phyloP scores from a whole-genome alignment of 2,888 invertebrate species.

The Scaptomyza flava region DNA sequence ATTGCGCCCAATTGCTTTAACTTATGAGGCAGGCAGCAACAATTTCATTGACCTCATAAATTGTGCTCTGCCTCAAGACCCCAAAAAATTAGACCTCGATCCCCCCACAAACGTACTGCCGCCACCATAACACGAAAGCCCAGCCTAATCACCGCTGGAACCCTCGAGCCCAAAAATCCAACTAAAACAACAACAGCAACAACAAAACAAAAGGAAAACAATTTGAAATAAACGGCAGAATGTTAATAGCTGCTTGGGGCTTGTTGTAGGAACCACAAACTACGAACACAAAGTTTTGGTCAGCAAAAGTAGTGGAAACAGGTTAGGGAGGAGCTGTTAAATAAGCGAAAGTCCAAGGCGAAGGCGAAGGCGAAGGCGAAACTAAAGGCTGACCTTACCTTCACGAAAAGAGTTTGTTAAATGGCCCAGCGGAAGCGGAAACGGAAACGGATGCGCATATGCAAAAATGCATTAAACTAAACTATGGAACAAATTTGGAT shows the following conservation, averaged over 20 bases:
- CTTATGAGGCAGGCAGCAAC: constrained; percentile 45
- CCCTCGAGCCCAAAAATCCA: neutral
- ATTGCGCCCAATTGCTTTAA: constrained; percentile 61
- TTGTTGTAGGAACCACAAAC: neutral
- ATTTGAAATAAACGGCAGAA: constrained; percentile 49
- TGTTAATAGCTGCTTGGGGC: constrained; percentile 48
- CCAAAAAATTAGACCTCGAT: neutral
- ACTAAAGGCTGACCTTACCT: constrained; percentile 25
- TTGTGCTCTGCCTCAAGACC: constrained; percentile 44
- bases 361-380: constrained; percentile 47
- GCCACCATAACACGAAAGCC: constrained; percentile 41
- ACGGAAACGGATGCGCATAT: constrained; percentile 46
- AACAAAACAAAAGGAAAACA: constrained; percentile 10
- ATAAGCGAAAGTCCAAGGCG: constrained; percentile 43
- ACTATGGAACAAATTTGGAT: neutral
- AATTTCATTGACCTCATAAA: constrained; percentile 79
- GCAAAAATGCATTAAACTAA: constrained; percentile 42
- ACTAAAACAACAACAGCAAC: neutral
- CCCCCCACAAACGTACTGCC: constrained; percentile 19
- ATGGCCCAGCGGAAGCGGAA: constrained; percentile 35
- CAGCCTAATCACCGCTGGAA: neutral
- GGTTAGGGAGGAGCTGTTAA: neutral
- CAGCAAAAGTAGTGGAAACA: constrained; percentile 4
- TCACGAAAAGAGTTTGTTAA: constrained; percentile 46
- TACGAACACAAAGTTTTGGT: constrained; percentile 20